These are phyloP conservation scores for Champsocephalus gunnari DNA, from an alignment of 2,797 vertebrate species.

Conservation along the genomic window DNA sequence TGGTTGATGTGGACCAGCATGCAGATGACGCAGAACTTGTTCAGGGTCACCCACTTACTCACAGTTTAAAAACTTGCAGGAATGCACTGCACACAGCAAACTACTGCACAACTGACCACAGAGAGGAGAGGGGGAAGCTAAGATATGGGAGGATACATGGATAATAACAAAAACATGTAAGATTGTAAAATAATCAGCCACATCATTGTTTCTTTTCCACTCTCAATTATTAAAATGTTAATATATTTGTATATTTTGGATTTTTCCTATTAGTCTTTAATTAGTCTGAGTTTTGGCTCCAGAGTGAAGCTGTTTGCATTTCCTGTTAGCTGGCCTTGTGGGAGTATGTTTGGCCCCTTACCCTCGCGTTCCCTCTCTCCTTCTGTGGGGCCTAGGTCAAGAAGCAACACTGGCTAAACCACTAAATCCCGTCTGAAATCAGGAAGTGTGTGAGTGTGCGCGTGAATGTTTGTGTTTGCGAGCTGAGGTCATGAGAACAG, in stretches of 20 bases:
- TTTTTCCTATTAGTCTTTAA: constrained; percentile 1
- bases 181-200: neutral
- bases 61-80: constrained; percentile 57
- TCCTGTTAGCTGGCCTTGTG: constrained; percentile 66
- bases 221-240: neutral
- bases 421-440: constrained; percentile 68
- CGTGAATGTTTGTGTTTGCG: constrained; percentile 64
- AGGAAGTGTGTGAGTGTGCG: constrained; percentile 76
- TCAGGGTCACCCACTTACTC: constrained; percentile 59
- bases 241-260: neutral
- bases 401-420: constrained; percentile 71
- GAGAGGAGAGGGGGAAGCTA: constrained; percentile 33
- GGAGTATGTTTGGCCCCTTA: constrained; percentile 59
- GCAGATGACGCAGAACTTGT: constrained; percentile 72
- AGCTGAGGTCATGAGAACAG: constrained; percentile 84
- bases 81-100: constrained; percentile 76
- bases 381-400: constrained; percentile 64
- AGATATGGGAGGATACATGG: constrained; percentile 5
- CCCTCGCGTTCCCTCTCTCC: constrained; percentile 50
- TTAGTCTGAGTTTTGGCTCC: constrained; percentile 11
- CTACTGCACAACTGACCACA: constrained; percentile 64
- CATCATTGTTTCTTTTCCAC: too few species aligned
- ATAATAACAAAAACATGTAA: neutral
- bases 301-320: constrained; percentile 57
- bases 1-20: constrained; percentile 70